A percentile compares a stretch with the other conserved stretches of the same genome.
phyloP scores from a whole-genome alignment of 2,888 invertebrate genomes.

The Carterocephalus palaemon region DNA sequence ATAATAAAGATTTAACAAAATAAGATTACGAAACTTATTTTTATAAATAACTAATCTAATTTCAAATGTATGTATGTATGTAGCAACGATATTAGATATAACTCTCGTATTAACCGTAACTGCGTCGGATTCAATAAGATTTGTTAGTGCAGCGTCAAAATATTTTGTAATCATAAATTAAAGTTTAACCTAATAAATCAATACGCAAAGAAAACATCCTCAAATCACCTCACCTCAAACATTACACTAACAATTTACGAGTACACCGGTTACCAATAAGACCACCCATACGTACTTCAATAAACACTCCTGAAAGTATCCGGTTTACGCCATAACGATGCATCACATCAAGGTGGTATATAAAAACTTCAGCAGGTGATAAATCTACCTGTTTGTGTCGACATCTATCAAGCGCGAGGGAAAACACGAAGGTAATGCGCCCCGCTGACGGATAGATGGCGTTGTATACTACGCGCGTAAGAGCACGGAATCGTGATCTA shows the following conservation, averaged over 20 bases:
- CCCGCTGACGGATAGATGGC: conserved; percentile 70
- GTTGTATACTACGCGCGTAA: conserved; percentile 46
- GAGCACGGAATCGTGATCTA: conserved; percentile 27
- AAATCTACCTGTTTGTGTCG: conserved; percentile 64
- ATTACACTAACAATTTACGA: conserved; percentile 5
- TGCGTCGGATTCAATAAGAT: no score
- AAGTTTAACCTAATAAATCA: no score
- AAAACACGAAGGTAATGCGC: conserved; percentile 64
- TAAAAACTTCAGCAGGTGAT: conserved; percentile 61
- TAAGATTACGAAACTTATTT: no score
- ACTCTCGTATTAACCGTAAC: no score
- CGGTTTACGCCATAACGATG: conserved; percentile 24
- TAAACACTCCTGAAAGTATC: conserved; percentile 14
- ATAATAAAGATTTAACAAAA: no score
- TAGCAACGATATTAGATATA: no score
- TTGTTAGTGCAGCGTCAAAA: no score
- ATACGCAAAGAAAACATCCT: no score
- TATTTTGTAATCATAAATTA: no score
- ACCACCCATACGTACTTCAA: conserved; percentile 15
- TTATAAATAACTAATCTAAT: no score
- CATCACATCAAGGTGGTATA: conserved; percentile 53
- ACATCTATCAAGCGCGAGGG: conserved; percentile 63
- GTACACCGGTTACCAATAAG: conserved; percentile 9
- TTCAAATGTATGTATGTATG: no score
- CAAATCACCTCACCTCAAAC: background rate